Evolutionary conservation across 2,888 invertebrate species (phyloP), one percentile per base, ranked within the genome.

Genomic region (Drosophila buzzatii): DNA sequence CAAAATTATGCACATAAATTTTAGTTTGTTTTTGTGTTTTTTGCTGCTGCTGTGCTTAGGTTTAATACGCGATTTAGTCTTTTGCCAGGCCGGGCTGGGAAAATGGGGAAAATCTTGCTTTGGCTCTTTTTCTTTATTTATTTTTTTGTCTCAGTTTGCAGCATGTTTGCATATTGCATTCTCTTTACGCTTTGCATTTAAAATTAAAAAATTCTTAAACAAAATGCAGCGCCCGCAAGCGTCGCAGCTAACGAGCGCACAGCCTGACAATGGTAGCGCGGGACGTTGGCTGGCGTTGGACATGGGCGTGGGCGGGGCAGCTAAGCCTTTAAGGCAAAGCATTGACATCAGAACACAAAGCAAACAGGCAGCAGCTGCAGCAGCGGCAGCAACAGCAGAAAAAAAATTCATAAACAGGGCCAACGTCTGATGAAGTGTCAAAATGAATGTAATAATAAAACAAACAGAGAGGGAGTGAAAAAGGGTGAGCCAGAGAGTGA

Each of bases 391-490:
- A 70, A 44, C 58, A 65, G 64, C 59, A 63, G 72, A 62, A 70
- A 20, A 39, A 52, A 55, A 20, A 45, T 52, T 9, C 41, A 66
- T 73, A 75, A 90, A 86, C 74, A 89, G 90, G 86, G 82, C 85
- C 86, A 87, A 89, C 86, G 86, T 80, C 90, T 87, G 86, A 90
- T 87, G 89, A 90, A 90, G 86, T 90, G 86, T 89, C 89, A 87
- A 87, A 87, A 87, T 90, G 85, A 85, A 85, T 90, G 90, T 73
- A 83, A 85, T 85, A 85, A 85, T 80, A 80, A 73, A 88, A 85
- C 81, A 90, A 90, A 88, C 80, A 37, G 49, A 57, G 55, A 59
- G 23, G 9, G 31, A 55, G 45, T 33, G 42, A 33, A n/a, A 16
- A 37, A 42, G 57, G 47, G 33, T 9, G 27, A 53, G 42, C 44